Conservation (phyloP, 2,113 vertebrate species). For the Aepyceros melampus region DNA sequence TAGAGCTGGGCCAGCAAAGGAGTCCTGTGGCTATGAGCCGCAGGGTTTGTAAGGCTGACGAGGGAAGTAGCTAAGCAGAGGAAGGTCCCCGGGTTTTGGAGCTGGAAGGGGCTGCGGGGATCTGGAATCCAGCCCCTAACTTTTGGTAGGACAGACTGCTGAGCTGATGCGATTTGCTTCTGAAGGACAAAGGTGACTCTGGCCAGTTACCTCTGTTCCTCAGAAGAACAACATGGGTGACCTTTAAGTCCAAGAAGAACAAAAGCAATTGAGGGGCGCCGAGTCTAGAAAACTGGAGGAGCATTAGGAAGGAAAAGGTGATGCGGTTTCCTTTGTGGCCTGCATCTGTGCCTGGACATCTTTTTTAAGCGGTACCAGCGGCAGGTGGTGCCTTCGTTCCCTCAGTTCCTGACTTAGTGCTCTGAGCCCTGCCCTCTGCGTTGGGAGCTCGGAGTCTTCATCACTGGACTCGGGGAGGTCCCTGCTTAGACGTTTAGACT, state of each 20-base stretch:
- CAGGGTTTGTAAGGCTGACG: neutral
- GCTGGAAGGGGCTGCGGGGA: neutral
- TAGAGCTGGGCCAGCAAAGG: neutral
- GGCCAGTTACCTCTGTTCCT: neutral
- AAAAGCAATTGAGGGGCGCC: neutral
- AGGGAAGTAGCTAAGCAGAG: neutral
- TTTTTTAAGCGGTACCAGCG: neutral
- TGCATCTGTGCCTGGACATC: neutral
- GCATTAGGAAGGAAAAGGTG: neutral
- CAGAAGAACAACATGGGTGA: neutral
- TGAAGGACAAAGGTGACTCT: neutral
- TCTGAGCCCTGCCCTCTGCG: neutral
- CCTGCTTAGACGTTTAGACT: neutral
- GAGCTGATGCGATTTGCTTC: neutral
- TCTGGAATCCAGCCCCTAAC: neutral
- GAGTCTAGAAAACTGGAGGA: neutral
- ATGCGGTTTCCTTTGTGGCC: neutral
- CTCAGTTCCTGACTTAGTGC: neutral
- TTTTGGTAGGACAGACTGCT: neutral
- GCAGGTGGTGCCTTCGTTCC: neutral
- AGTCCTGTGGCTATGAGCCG: neutral
- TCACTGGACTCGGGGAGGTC: neutral
- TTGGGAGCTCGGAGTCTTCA: neutral
- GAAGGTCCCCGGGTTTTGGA: neutral
- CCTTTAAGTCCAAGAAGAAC: neutral